Conservation (phyloP, 2,888 invertebrate species). For the Penaeus monodon region DNA sequence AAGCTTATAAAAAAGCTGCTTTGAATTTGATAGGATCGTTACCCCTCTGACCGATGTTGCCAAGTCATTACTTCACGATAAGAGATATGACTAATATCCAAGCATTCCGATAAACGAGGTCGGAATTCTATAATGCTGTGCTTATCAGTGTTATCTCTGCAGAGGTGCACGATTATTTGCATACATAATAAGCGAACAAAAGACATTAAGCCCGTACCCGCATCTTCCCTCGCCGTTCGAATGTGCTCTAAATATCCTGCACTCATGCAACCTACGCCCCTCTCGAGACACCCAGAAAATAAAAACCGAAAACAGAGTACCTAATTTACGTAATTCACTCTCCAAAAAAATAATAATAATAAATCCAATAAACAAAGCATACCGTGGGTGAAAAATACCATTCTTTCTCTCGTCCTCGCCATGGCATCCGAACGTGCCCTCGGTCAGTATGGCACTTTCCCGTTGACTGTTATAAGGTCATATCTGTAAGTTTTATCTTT, state of each 20-base stretch:
- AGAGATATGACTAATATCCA: too few relatives aligned
- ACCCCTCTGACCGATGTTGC: too few relatives aligned
- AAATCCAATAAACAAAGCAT: too few relatives aligned
- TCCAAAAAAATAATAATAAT: too few relatives aligned
- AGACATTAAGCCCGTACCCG: slow-evolving; percentile 4
- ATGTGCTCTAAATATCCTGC: background rate
- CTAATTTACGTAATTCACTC: too few relatives aligned
- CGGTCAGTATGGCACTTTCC: background rate
- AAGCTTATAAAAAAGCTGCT: too few relatives aligned
- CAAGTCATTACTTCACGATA: too few relatives aligned
- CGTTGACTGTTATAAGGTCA: background rate
- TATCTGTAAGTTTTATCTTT: slow-evolving; percentile 17
- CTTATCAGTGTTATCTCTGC: slow-evolving; percentile 7
- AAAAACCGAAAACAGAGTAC: too few relatives aligned
- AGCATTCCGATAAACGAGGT: slow-evolving; percentile 6
- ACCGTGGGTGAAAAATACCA: background rate
- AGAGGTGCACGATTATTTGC: slow-evolving; percentile 15
- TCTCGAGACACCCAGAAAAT: too few relatives aligned
- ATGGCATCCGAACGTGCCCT: background rate
- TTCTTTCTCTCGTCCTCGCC: too few relatives aligned
- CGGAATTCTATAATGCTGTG: background rate
- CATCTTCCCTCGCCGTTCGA: background rate
- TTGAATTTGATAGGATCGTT: too few relatives aligned
- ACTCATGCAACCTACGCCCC: background rate
- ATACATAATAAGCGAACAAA: slow-evolving; percentile 22